Conservation (phyloP, 2,888 invertebrate species). For the Noctua janthe region DNA sequence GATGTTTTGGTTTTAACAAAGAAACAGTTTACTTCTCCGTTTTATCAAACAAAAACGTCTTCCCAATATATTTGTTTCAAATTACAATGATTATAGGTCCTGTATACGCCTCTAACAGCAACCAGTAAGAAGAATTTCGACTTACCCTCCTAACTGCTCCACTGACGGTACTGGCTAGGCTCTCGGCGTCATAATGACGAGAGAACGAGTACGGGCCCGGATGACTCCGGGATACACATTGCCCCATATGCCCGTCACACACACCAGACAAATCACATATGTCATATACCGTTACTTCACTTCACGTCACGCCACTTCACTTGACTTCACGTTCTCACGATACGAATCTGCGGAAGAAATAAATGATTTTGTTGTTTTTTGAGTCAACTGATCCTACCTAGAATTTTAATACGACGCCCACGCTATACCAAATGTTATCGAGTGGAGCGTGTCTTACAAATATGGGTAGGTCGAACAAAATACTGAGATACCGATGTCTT, state of each 20-base stretch:
- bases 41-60: background rate
- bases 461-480: constrained; percentile 54
- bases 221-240: constrained; percentile 93
- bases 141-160: constrained; percentile 81
- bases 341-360: constrained; percentile 54
- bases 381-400: constrained; percentile 49
- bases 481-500: constrained; percentile 1
- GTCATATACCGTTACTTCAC: constrained; percentile 56
- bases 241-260: constrained; percentile 91
- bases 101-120: too few species aligned
- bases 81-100: background rate
- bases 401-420: constrained; percentile 67
- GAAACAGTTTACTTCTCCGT: background rate
- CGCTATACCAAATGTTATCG: constrained; percentile 43
- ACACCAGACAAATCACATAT: constrained; percentile 69
- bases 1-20: constrained; percentile 14
- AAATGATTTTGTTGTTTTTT: constrained; percentile 28
- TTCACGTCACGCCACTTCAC: constrained; percentile 57
- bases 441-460: constrained; percentile 40
- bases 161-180: constrained; percentile 84
- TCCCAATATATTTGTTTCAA: background rate
- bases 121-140: constrained; percentile 1
- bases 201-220: constrained; percentile 87
- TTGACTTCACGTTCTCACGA: constrained; percentile 52
- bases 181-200: constrained; percentile 87